These are phyloP conservation scores for Acarapis woodi DNA, from an alignment of 1,140 invertebrate species.

Conservation along the genomic window DNA sequence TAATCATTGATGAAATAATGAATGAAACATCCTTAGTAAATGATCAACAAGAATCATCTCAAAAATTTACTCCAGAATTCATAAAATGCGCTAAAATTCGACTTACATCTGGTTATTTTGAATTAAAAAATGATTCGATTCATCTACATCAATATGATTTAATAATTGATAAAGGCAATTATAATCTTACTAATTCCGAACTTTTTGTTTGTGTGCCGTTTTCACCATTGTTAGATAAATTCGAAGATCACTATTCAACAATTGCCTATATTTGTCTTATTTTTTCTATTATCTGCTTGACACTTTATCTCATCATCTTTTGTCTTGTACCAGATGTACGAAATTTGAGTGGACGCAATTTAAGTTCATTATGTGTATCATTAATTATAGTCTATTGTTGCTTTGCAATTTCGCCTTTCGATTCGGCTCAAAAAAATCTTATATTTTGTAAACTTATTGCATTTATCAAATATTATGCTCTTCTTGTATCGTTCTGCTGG, in stretches of 20 bases:
- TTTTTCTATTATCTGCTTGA: slow-evolving; percentile 21
- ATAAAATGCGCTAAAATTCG: background rate
- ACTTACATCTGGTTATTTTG: slow-evolving; percentile 1
- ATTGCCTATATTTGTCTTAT: slow-evolving; percentile 20
- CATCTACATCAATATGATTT: background rate
- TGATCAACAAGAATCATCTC: background rate
- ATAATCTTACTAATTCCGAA: background rate
- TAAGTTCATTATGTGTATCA: slow-evolving; percentile 21
- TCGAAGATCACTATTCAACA: slow-evolving; percentile 17
- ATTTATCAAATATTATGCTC: slow-evolving; percentile 22
- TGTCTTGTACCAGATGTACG: slow-evolving; percentile 20
- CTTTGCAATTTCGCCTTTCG: slow-evolving; percentile 19
- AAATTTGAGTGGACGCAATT: slow-evolving; percentile 24
- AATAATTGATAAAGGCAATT: background rate
- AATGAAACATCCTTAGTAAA: no score
- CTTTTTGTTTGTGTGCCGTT: background rate
- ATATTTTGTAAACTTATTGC: slow-evolving; percentile 18
- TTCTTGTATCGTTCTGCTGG: slow-evolving; percentile 28
- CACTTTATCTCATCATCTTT: slow-evolving; percentile 21
- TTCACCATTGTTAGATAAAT: background rate
- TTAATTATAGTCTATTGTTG: slow-evolving; percentile 20
- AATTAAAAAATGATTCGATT: background rate
- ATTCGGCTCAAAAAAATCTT: background rate
- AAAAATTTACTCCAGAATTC: background rate
- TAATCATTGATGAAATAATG: background rate